Percentiles rank a stretch among this genome's conserved stretches.
Evolutionary conservation across 2,888 invertebrate species (phyloP).

Genomic region (Drosophila borborema): DNA sequence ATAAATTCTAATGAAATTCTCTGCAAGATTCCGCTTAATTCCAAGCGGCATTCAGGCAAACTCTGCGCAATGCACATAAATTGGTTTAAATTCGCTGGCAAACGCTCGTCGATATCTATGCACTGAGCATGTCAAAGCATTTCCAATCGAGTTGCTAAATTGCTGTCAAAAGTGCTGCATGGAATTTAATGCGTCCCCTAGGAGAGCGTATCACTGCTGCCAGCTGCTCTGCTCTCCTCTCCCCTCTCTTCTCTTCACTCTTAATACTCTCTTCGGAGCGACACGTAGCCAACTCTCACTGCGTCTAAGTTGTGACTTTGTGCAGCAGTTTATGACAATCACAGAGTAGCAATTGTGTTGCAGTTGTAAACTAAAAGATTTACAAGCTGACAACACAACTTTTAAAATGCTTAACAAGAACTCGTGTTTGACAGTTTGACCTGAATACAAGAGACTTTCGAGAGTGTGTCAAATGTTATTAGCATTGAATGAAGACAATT

Average conservation of each 20-base stretch:
- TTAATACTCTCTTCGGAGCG: background rate
- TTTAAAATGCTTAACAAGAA: constrained; percentile 18
- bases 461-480: constrained; percentile 1
- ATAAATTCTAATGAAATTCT: constrained; percentile 1
- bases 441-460: background rate
- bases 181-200: constrained; percentile 8
- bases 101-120: background rate
- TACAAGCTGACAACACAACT: constrained; percentile 37
- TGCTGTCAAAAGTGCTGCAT: constrained; percentile 8
- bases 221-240: no score
- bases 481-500: background rate
- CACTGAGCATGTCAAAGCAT: background rate
- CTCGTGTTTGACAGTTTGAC: constrained; percentile 13
- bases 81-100: background rate
- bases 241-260: background rate
- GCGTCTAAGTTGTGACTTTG: constrained; percentile 29
- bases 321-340: constrained; percentile 36
- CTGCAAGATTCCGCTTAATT: background rate
- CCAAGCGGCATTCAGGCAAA: background rate
- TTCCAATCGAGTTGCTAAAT: constrained; percentile 13
- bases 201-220: background rate
- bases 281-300: constrained; percentile 24
- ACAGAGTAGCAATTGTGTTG: constrained; percentile 30
- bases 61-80: background rate
- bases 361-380: constrained; percentile 30